These are phyloP conservation scores for Mechanitis messenoides DNA, from an alignment of 2,888 invertebrate species.

Conservation along the genomic window DNA sequence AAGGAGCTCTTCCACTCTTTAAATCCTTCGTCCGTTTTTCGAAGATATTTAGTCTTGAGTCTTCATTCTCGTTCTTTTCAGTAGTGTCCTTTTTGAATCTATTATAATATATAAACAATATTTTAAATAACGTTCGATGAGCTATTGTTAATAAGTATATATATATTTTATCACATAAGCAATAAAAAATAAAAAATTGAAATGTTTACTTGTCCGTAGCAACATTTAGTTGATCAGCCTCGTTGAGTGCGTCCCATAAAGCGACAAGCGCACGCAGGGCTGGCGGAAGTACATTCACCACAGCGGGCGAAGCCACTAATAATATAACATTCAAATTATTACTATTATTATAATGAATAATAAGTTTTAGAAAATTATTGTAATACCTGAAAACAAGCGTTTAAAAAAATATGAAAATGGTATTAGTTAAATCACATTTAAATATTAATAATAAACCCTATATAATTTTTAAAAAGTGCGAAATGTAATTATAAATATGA, in stretches of 20 bases:
- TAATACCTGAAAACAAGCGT: too few species aligned
- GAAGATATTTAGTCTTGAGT: conserved; percentile 37
- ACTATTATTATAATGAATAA: neutral
- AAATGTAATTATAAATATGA: too few species aligned
- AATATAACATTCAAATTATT: neutral
- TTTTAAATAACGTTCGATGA: neutral
- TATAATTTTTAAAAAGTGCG: too few species aligned
- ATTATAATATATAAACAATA: conserved; percentile 10
- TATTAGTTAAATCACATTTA: too few species aligned
- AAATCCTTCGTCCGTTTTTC: conserved; percentile 48
- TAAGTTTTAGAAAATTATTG: too few species aligned
- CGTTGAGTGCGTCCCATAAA: conserved; percentile 91
- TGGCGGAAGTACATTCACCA: conserved; percentile 88
- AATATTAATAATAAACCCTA: too few species aligned
- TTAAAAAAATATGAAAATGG: too few species aligned
- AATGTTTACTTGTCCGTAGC: conserved; percentile 58
- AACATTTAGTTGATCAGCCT: conserved; percentile 54
- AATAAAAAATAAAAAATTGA: neutral
- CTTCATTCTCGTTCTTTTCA: conserved; percentile 54
- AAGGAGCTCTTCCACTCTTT: conserved; percentile 46
- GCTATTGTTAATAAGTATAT: neutral
- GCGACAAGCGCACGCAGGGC: conserved; percentile 91
- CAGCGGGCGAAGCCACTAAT: conserved; percentile 44
- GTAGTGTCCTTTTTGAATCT: conserved; percentile 44
- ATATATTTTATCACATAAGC: neutral